Evolutionary conservation across 2,888 invertebrate species (phyloP).

Genomic region (Catocala nupta): DNA sequence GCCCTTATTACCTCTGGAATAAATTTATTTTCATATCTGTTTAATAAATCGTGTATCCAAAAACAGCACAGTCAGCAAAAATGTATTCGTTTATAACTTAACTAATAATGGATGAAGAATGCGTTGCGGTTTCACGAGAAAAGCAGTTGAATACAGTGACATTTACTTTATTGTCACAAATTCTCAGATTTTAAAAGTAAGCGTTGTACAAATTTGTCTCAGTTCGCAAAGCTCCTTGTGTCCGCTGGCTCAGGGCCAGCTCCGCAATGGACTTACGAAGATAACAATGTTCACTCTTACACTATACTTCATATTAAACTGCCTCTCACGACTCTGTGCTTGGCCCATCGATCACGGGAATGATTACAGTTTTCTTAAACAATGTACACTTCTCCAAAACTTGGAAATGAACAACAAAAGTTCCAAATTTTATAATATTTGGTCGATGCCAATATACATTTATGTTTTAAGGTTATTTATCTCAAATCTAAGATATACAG

Average conservation of each 20-base stretch:
- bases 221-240: conserved; percentile 41
- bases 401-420: background rate
- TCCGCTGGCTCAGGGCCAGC: conserved; percentile 51
- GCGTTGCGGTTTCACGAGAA: too few species aligned
- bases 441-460: too few species aligned
- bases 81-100: too few species aligned
- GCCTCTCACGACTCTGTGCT: conserved; percentile 34
- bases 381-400: conserved; percentile 9
- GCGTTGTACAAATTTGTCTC: conserved; percentile 55
- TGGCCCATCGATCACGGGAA: conserved; percentile 29
- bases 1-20: too few species aligned
- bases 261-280: conserved; percentile 36
- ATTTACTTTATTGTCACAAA: conserved; percentile 32
- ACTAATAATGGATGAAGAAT: too few species aligned
- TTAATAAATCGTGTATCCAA: too few species aligned
- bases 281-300: conserved; percentile 42
- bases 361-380: conserved; percentile 26
- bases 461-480: too few species aligned
- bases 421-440: too few species aligned
- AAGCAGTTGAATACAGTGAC: background rate
- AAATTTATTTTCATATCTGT: too few species aligned
- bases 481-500: too few species aligned
- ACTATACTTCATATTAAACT: conserved; percentile 45
- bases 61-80: too few species aligned
- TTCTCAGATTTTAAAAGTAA: conserved; percentile 42